Conservation (phyloP, 2,797 vertebrate genomes). For the Chlorospingus semifuscus region DNA sequence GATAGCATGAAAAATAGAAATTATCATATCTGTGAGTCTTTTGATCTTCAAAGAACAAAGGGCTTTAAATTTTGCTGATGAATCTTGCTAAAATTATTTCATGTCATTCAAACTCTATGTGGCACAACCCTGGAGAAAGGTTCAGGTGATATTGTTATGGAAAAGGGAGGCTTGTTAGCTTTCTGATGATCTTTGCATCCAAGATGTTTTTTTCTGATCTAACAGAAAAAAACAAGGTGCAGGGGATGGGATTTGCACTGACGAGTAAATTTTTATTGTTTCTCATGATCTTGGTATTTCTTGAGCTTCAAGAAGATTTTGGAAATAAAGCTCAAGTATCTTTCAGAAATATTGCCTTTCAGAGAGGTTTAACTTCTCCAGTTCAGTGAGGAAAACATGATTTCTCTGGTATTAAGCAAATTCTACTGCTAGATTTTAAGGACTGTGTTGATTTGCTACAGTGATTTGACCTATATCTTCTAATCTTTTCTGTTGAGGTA, state of each 20-base stretch:
- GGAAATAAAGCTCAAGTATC: not conserved
- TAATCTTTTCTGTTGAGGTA: not conserved
- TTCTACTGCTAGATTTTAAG: not conserved
- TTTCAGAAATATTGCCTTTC: not conserved
- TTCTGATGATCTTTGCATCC: not conserved
- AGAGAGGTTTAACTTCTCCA: not conserved
- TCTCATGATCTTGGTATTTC: not conserved
- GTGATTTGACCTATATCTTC: not conserved
- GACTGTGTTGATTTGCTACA: not conserved
- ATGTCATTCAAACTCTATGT: not conserved
- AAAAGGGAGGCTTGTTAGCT: not conserved
- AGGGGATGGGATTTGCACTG: not conserved
- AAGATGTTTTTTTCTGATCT: too few relatives aligned
- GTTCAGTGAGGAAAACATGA: not conserved
- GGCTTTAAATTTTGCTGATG: constrained; percentile 38
- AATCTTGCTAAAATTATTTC: constrained; percentile 27
- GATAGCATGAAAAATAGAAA: constrained; percentile 43
- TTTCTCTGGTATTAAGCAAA: not conserved
- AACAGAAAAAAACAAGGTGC: constrained; percentile 1
- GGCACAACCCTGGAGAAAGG: not conserved
- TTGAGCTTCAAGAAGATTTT: not conserved
- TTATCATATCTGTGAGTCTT: constrained; percentile 21
- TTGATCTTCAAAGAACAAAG: constrained; percentile 46
- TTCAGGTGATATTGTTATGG: not conserved
- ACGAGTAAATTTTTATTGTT: not conserved